These are phyloP conservation scores for Melinaea menophilus DNA, from an alignment of 2,888 invertebrate species.

Conservation along the genomic window DNA sequence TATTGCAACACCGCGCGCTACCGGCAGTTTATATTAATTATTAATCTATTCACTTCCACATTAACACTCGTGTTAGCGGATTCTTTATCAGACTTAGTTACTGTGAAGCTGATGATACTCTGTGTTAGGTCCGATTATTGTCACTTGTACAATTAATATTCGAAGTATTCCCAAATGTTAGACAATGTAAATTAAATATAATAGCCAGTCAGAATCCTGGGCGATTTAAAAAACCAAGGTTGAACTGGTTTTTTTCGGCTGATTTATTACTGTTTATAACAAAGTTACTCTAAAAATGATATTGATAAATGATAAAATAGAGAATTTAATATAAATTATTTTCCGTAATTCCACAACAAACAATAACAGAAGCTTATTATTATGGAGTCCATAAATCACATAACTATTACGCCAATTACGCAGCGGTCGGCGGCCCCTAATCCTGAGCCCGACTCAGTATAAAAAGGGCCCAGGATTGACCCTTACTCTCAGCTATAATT, in stretches of 20 bases:
- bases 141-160: conserved; percentile 5
- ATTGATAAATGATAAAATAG: too few species aligned
- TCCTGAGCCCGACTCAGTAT: conserved; percentile 56
- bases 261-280: too few species aligned
- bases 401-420: conserved; percentile 74
- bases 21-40: conserved; percentile 43
- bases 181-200: conserved; percentile 46
- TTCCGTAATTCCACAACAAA: neutral
- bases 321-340: neutral
- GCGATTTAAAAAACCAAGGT: conserved; percentile 33
- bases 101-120: conserved; percentile 17
- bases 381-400: conserved; percentile 49
- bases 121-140: conserved; percentile 9
- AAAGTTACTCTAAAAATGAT: too few species aligned
- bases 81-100: conserved; percentile 26
- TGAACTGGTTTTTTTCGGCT: conserved; percentile 32
- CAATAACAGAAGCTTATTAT: conserved; percentile 33
- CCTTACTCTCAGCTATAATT: conserved; percentile 57
- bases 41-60: conserved; percentile 39
- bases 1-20: conserved; percentile 37
- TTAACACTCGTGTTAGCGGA: conserved; percentile 34
- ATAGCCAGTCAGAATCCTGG: conserved; percentile 42
- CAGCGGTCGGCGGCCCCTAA: conserved; percentile 64
- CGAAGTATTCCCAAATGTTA: conserved; percentile 10
- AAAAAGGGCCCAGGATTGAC: conserved; percentile 65